Conservation (phyloP, 2,113 vertebrate species). For the Carlito syrichta region DNA sequence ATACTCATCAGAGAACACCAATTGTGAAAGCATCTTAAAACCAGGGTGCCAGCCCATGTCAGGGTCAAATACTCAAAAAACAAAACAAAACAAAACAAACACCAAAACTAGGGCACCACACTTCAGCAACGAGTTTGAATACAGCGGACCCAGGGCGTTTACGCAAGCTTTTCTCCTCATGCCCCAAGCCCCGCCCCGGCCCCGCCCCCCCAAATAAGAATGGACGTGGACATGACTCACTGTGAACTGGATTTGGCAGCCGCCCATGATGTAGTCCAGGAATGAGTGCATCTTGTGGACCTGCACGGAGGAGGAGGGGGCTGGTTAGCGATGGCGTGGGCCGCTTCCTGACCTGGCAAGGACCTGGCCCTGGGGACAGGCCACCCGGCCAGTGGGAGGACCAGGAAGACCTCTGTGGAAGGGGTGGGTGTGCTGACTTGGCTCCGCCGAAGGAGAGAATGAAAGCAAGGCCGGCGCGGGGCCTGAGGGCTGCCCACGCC, state of each 20-base stretch:
- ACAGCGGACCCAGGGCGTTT: background rate
- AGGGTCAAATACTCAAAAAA: too few species aligned
- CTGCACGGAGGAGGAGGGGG: conserved; percentile 79
- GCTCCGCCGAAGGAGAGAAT: background rate
- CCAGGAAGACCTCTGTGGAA: background rate
- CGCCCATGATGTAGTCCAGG: conserved; percentile 99
- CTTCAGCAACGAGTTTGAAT: background rate
- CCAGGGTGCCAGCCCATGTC: background rate
- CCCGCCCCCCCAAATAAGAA: background rate
- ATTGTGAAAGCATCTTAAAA: background rate
- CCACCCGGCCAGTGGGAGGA: background rate
- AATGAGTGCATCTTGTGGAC: conserved; percentile 99
- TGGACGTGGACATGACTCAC: conserved; percentile 83
- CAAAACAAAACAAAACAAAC: too few species aligned
- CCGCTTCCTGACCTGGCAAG: background rate
- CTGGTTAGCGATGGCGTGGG: conserved; percentile 22
- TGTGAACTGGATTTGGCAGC: conserved; percentile 99
- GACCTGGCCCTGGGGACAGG: background rate
- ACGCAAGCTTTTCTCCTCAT: background rate
- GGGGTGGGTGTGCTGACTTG: background rate
- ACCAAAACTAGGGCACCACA: too few species aligned
- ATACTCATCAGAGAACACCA: background rate
- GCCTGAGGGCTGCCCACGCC: too few species aligned
- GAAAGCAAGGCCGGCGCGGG: too few species aligned
- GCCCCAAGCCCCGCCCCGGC: background rate